Conservation (phyloP, 2,113 vertebrate species). For the Tichodroma muraria region DNA sequence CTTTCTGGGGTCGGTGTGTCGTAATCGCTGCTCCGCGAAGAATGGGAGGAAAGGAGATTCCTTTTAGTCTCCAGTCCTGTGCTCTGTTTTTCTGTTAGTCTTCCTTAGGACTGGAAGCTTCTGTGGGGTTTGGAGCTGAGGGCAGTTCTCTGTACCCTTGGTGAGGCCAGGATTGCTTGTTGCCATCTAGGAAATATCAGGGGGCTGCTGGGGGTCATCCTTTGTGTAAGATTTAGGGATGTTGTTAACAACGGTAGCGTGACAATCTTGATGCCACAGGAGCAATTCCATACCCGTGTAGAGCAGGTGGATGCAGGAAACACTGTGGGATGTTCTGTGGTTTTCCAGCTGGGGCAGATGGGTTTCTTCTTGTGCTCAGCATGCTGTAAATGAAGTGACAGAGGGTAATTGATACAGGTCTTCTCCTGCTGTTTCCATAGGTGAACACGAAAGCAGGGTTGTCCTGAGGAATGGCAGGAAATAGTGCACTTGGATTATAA, state of each 20-base stretch:
- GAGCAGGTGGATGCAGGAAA: neutral
- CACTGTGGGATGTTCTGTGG: rapidly evolving
- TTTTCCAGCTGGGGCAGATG: neutral
- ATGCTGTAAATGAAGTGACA: neutral
- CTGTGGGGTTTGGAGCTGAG: neutral
- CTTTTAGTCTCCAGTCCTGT: neutral
- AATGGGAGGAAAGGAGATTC: neutral
- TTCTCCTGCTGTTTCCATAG: neutral
- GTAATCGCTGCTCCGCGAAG: neutral
- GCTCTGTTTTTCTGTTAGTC: neutral
- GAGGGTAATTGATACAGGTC: neutral
- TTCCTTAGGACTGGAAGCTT: neutral
- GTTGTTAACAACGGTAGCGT: rapidly evolving
- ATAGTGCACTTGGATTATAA: neutral
- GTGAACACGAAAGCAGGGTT: neutral
- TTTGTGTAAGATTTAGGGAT: neutral
- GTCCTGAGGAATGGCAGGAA: neutral
- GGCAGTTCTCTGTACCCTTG: neutral
- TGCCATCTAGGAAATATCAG: neutral
- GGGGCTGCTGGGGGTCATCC: neutral
- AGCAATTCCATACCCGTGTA: rapidly evolving
- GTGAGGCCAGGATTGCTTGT: neutral
- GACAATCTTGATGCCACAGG: neutral
- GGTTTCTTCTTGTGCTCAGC: neutral
- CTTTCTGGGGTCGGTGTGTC: neutral